Conservation (phyloP, 92 coral and sea anemone genomes). For the Actinernus sp. region DNA sequence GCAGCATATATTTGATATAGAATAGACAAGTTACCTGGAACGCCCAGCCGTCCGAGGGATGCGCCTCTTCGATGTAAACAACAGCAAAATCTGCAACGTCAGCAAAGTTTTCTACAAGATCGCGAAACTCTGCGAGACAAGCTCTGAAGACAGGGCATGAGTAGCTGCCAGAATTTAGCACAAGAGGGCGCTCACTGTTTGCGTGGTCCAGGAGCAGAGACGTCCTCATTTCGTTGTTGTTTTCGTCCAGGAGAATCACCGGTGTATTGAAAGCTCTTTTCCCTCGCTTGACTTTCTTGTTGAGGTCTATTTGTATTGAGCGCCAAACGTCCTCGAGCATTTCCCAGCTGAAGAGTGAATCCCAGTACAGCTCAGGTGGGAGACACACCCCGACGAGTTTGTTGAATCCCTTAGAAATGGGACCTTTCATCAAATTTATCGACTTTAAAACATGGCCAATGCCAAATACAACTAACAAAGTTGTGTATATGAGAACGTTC, state of each 20-base stretch:
- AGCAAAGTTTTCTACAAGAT: constrained; percentile 55
- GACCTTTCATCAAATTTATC: constrained; percentile 59
- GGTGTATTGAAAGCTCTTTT: constrained; percentile 71
- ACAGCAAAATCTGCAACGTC: constrained; percentile 87
- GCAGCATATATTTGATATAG: no score
- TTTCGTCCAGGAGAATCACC: constrained; percentile 45
- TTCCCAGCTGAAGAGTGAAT: constrained; percentile 60
- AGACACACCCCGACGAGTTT: constrained; percentile 59
- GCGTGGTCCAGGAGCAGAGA: constrained; percentile 53
- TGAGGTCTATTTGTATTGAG: constrained; percentile 43
- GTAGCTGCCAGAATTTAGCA: constrained; percentile 69
- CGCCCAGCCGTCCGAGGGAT: constrained; percentile 89
- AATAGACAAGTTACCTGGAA: constrained; percentile 65
- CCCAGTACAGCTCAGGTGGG: constrained; percentile 77
- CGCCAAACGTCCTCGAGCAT: constrained; percentile 76
- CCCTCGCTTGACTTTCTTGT: constrained; percentile 44
- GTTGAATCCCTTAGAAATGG: constrained; percentile 49
- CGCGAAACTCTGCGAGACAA: constrained; percentile 38
- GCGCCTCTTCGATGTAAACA: constrained; percentile 87
- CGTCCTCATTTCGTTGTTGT: constrained; percentile 20
- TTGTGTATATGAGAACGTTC: constrained; percentile 22
- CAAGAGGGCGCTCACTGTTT: constrained; percentile 48
- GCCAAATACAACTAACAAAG: constrained; percentile 32
- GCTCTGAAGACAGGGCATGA: constrained; percentile 66
- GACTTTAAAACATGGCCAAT: constrained; percentile 50